Evolutionary conservation across 2,113 vertebrate species (phyloP).

Genomic region (Apteryx mantelli): DNA sequence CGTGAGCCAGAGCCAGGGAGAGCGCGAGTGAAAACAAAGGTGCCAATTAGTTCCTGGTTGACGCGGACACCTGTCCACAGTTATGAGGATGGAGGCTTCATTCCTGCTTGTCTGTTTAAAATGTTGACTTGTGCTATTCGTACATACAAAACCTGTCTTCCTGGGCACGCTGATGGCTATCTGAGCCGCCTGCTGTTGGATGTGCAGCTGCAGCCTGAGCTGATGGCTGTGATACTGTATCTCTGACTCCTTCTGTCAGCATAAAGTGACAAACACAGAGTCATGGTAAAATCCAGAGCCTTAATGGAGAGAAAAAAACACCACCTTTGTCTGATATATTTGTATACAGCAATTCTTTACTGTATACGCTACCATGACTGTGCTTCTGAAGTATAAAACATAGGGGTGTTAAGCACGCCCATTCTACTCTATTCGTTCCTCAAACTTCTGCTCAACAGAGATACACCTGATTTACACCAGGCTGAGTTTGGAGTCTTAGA

Average conservation of each 20-base stretch:
- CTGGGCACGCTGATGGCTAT: rapidly evolving
- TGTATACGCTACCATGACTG: rapidly evolving
- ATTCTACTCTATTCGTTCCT: not conserved
- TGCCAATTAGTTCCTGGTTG: not conserved
- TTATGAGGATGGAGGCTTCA: not conserved
- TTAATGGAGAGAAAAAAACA: not conserved
- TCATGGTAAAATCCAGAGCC: not conserved
- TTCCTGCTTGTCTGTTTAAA: not conserved
- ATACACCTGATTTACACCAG: not conserved
- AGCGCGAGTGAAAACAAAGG: not conserved
- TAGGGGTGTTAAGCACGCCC: not conserved
- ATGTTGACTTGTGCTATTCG: rapidly evolving
- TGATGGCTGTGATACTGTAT: not conserved
- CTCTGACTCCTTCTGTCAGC: not conserved
- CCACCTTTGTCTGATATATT: not conserved
- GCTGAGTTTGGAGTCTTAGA: not conserved
- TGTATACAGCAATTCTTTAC: not conserved
- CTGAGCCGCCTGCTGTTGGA: not conserved
- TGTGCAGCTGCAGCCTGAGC: not conserved
- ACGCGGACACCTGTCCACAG: not conserved
- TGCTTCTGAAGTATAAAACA: not conserved
- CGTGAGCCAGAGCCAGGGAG: not conserved
- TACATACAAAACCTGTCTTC: rapidly evolving
- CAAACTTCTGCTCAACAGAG: not conserved
- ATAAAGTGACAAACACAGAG: not conserved